Percentiles rank a stretch among this genome's conserved stretches.
phyloP scores from a whole-genome alignment of 2,888 invertebrate genomes.

The Clivina fossor region DNA sequence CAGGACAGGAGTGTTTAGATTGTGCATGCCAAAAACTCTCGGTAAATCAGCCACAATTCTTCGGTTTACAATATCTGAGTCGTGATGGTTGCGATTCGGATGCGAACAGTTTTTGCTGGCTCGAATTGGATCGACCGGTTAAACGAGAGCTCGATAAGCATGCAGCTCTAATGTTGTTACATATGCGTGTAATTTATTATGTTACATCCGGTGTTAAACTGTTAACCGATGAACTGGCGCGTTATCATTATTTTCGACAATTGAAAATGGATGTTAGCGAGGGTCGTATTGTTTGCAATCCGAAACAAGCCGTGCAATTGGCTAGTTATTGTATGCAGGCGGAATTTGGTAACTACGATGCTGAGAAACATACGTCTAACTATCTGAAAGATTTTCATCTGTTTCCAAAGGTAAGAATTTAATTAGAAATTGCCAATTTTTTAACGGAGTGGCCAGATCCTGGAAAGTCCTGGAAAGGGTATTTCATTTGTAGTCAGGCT shows the following conservation, averaged over 20 bases:
- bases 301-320: conserved; percentile 86
- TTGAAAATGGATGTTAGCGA: conserved; percentile 93
- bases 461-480: too few relatives aligned
- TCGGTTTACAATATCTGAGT: conserved; percentile 85
- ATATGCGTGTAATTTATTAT: conserved; percentile 93
- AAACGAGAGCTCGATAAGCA: conserved; percentile 94
- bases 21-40: conserved; percentile 93
- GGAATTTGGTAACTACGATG: conserved; percentile 92
- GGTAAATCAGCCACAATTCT: conserved; percentile 91
- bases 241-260: conserved; percentile 95
- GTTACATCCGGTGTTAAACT: conserved; percentile 82
- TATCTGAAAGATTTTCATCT: conserved; percentile 88
- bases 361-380: conserved; percentile 86
- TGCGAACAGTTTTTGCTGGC: conserved; percentile 74
- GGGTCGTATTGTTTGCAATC: conserved; percentile 85
- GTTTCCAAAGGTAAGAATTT: conserved; percentile 89
- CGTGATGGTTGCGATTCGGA: conserved; percentile 51
- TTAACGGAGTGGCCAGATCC: too few relatives aligned
- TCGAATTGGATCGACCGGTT: conserved; percentile 89
- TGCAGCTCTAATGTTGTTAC: conserved; percentile 81
- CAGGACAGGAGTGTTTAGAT: conserved; percentile 90
- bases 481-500: too few relatives aligned
- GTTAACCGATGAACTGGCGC: conserved; percentile 89
- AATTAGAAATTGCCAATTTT: too few relatives aligned
- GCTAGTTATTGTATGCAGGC: conserved; percentile 96